phyloP scores from a whole-genome alignment of 2,888 invertebrate species.

The Ctena decussata region DNA sequence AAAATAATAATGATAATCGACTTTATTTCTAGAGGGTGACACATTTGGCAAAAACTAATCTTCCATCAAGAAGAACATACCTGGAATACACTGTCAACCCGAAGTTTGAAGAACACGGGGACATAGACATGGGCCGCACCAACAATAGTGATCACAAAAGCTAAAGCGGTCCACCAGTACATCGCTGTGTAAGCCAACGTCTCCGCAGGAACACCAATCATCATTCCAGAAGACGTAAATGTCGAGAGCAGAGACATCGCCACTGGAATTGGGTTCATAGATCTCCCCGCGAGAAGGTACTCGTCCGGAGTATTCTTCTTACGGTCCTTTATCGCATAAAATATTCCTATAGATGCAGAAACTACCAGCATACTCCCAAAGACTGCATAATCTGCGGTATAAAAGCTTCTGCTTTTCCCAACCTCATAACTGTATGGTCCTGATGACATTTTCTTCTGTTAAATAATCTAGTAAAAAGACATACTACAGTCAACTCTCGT shows the following conservation, averaged over 20 bases:
- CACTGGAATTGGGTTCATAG: constrained; percentile 75
- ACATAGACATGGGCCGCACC: constrained; percentile 67
- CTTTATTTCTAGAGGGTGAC: too few relatives aligned
- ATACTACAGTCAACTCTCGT: too few relatives aligned
- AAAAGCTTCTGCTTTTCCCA: constrained; percentile 25
- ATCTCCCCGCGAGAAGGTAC: constrained; percentile 75
- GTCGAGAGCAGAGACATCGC: constrained; percentile 78
- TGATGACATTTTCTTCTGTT: too few relatives aligned
- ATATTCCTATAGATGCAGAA: constrained; percentile 76
- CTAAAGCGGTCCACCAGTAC: constrained; percentile 68
- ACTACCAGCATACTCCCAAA: constrained; percentile 67
- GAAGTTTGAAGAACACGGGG: constrained; percentile 67
- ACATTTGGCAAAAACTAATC: too few relatives aligned
- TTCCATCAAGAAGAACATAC: too few relatives aligned
- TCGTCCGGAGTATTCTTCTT: constrained; percentile 69
- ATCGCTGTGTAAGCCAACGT: constrained; percentile 75
- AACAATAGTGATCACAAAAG: constrained; percentile 74
- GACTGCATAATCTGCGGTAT: constrained; percentile 71
- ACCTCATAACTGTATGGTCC: background rate
- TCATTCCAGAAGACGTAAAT: constrained; percentile 81
- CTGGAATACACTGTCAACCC: constrained; percentile 14
- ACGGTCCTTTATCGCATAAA: constrained; percentile 70
- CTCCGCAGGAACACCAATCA: constrained; percentile 78
- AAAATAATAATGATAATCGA: too few relatives aligned
- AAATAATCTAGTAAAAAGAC: too few relatives aligned